These are phyloP conservation scores for Drosophila punjabiensis DNA, from an alignment of 1,140 invertebrate species.

Conservation along the genomic window DNA sequence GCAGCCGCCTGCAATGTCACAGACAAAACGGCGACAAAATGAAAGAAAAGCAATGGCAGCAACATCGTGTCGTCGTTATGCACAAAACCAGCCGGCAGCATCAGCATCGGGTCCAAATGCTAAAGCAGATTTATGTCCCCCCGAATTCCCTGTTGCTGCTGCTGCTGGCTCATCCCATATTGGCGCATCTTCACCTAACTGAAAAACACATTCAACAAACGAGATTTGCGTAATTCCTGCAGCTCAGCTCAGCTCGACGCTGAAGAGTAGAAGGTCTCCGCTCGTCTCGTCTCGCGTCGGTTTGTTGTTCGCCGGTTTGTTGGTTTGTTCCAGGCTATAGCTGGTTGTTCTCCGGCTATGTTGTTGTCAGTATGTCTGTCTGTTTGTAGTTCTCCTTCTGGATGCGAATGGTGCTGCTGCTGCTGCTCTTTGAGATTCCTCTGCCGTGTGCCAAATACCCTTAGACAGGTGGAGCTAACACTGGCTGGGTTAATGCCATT, in stretches of 20 bases:
- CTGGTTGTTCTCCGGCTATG: slow-evolving; percentile 33
- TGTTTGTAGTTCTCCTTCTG: slow-evolving; percentile 16
- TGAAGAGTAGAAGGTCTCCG: slow-evolving; percentile 55
- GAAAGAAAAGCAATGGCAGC: slow-evolving; percentile 69
- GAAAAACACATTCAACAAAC: slow-evolving; percentile 84
- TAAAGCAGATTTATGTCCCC: slow-evolving; percentile 79
- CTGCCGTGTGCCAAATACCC: slow-evolving; percentile 30
- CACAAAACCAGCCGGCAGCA: slow-evolving; percentile 58
- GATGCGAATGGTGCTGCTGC: slow-evolving; percentile 16
- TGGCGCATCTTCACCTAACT: slow-evolving; percentile 81
- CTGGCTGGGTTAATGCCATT: background rate
- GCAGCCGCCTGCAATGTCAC: slow-evolving; percentile 71
- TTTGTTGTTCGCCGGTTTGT: slow-evolving; percentile 47
- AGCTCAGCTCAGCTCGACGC: slow-evolving; percentile 56
- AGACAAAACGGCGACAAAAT: slow-evolving; percentile 82
- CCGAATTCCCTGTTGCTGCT: background rate
- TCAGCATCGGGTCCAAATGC: slow-evolving; percentile 58
- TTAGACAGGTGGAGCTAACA: slow-evolving; percentile 13
- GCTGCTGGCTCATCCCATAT: slow-evolving; percentile 48
- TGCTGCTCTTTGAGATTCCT: slow-evolving; percentile 27
- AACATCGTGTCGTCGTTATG: slow-evolving; percentile 78
- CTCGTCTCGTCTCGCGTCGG: slow-evolving; percentile 52
- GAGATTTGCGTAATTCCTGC: slow-evolving; percentile 84
- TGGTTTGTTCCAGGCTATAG: slow-evolving; percentile 19
- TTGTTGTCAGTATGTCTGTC: slow-evolving; percentile 33